phyloP scores from a whole-genome alignment of 2,113 vertebrate genomes.

The Anoura caudifer region DNA sequence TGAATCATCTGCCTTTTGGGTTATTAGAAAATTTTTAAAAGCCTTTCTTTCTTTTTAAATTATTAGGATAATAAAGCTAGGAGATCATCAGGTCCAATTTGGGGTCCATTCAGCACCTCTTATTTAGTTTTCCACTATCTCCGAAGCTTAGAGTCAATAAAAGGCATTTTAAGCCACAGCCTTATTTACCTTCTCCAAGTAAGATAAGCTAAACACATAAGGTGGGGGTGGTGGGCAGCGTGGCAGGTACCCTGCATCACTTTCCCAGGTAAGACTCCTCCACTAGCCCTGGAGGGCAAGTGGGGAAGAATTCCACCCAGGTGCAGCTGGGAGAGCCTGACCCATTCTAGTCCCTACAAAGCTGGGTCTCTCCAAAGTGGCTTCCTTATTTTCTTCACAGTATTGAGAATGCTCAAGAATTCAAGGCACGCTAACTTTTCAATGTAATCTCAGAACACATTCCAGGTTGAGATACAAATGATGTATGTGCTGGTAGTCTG shows the following conservation, averaged over 20 bases:
- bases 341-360: neutral
- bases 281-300: neutral
- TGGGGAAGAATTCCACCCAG: neutral
- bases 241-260: neutral
- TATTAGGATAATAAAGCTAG: neutral
- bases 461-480: neutral
- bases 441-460: neutral
- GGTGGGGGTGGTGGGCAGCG: neutral
- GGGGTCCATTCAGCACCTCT: neutral
- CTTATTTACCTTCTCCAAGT: neutral
- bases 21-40: slow-evolving; percentile 12
- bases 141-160: neutral
- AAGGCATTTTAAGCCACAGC: neutral
- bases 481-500: too few species aligned
- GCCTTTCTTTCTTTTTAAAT: neutral
- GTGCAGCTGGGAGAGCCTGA: neutral
- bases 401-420: neutral
- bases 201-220: neutral
- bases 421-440: too few species aligned
- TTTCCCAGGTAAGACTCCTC: neutral
- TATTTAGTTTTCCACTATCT: neutral
- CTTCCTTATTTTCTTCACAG: neutral
- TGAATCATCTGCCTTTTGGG: neutral
- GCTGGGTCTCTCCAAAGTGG: neutral
- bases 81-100: neutral